These are phyloP conservation scores for Engystomops pustulosus DNA, from an alignment of 2,113 vertebrate species.

Conservation along the genomic window DNA sequence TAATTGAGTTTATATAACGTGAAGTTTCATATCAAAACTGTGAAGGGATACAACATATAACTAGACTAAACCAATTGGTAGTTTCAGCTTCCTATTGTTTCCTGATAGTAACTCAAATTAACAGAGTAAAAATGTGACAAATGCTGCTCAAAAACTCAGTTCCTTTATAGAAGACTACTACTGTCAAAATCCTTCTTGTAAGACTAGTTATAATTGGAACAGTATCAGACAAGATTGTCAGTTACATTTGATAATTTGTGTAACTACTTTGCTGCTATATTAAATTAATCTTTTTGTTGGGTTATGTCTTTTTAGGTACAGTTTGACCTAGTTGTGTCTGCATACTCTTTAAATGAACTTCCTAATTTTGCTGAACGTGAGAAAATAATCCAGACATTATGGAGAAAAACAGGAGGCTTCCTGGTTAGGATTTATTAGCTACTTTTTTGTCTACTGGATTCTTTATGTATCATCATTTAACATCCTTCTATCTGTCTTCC, in stretches of 20 bases:
- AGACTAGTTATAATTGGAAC: not conserved
- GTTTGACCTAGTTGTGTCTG: constrained; percentile 81
- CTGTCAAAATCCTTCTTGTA: no score
- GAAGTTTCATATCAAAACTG: no score
- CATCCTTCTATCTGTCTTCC: not conserved
- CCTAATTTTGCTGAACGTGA: constrained; percentile 67
- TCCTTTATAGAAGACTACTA: no score
- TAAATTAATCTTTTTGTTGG: not conserved
- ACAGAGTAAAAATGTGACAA: no score
- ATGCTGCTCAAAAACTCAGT: no score
- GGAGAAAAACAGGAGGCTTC: constrained; percentile 85
- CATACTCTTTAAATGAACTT: constrained; percentile 85
- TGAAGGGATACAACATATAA: no score
- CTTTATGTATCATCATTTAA: not conserved
- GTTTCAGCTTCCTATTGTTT: no score
- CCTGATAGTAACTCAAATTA: no score
- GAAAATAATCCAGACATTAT: constrained; percentile 75
- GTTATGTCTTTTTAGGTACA: constrained; percentile 74
- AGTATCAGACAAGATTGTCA: not conserved
- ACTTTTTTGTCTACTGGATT: constrained; percentile 35
- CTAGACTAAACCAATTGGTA: no score
- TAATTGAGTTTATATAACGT: no score
- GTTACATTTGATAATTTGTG: not conserved
- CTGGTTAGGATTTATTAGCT: constrained; percentile 72
- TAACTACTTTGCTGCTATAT: not conserved